Evolutionary conservation across 2,888 invertebrate species (phyloP).

Genomic region (Drosophila mimica): DNA sequence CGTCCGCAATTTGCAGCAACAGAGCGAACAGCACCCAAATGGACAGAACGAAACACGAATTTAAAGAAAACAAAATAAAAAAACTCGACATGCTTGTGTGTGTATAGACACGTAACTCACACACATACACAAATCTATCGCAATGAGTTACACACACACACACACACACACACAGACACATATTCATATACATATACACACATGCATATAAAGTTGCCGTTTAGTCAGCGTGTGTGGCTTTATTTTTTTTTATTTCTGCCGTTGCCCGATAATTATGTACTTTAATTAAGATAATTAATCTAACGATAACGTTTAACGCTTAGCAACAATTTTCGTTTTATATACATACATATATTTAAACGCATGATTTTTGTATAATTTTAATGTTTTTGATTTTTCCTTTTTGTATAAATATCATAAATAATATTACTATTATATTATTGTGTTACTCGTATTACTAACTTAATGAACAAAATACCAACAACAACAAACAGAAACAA

Average conservation of each 20-base stretch:
- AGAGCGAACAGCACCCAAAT: conserved; percentile 42
- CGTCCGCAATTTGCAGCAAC: conserved; percentile 49
- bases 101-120: not conserved
- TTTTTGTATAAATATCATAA: conserved; percentile 35
- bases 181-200: conserved; percentile 1
- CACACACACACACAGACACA: conserved; percentile 1
- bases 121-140: conserved; percentile 1
- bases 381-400: conserved; percentile 38
- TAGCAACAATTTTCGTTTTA: conserved; percentile 45
- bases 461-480: conserved; percentile 25
- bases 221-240: not conserved
- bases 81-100: not conserved
- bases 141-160: not conserved
- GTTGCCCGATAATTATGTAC: conserved; percentile 50
- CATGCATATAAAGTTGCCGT: not conserved
- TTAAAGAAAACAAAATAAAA: conserved; percentile 41
- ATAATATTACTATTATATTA: conserved; percentile 51
- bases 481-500: conserved; percentile 10
- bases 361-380: conserved; percentile 61
- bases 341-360: conserved; percentile 25
- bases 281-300: conserved; percentile 42
- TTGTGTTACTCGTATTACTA: conserved; percentile 59
- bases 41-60: conserved; percentile 74
- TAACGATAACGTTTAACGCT: conserved; percentile 42
- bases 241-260: conserved; percentile 17